Percentiles rank a stretch among this genome's conserved stretches.
Evolutionary conservation across 2,888 invertebrate species (phyloP).

Genomic region (Heliothis peltigera): DNA sequence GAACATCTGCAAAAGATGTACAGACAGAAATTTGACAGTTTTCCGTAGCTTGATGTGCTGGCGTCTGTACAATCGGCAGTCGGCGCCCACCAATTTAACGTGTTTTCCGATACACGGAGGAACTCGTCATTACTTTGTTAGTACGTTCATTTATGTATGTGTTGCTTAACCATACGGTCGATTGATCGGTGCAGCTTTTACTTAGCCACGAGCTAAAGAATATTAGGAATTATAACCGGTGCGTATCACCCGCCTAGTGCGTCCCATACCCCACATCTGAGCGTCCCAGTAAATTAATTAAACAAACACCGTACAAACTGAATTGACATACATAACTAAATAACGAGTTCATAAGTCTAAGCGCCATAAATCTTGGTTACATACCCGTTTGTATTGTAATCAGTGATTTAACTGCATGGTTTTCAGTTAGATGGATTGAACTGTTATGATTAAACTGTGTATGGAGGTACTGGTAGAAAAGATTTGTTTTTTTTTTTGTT

Average conservation of each 20-base stretch:
- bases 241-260: neutral
- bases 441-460: neutral
- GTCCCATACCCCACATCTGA: slow-evolving; percentile 16
- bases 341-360: slow-evolving; percentile 38
- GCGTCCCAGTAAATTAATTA: slow-evolving; percentile 51
- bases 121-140: no score
- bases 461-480: neutral
- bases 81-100: no score
- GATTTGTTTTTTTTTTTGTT: no score
- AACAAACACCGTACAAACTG: slow-evolving; percentile 46
- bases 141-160: no score
- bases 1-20: no score
- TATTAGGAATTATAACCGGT: neutral
- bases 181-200: no score
- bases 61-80: no score
- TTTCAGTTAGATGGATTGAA: neutral
- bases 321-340: slow-evolving; percentile 56
- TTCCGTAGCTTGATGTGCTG: no score
- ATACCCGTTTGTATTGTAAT: slow-evolving; percentile 32
- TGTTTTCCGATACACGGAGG: no score
- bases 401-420: slow-evolving; percentile 13
- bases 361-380: slow-evolving; percentile 34
- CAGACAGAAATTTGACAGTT: no score
- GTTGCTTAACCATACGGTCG: no score
- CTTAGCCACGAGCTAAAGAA: no score